A percentile compares a stretch with the other conserved stretches of the same genome.
phyloP scores from a whole-genome alignment of 37 sponge, comb jelly and placozoan species.

The Ephydatia muelleri region DNA sequence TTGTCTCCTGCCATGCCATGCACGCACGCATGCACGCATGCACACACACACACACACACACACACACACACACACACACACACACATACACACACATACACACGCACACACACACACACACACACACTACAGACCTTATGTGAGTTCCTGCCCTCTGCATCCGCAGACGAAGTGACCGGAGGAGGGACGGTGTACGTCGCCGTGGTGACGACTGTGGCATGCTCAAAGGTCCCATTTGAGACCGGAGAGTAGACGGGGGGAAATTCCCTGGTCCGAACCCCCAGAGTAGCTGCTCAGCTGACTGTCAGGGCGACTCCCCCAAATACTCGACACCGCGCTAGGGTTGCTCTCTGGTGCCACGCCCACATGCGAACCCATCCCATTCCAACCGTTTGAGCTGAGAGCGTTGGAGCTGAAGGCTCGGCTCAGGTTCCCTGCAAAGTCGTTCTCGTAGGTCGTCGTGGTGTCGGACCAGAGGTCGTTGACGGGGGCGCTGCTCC shows the following conservation, averaged over 20 bases:
- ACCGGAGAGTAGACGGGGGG: conserved; percentile 67
- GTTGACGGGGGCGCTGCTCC: conserved; percentile 62
- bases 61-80: too few relatives aligned
- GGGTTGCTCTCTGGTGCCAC: not conserved
- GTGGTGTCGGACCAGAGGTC: not conserved
- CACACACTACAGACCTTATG: too few relatives aligned
- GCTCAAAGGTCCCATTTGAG: conserved; percentile 4
- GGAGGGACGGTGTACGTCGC: too few relatives aligned
- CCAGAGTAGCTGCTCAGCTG: conserved; percentile 43
- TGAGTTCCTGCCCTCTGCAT: not conserved
- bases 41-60: too few relatives aligned
- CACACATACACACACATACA: too few relatives aligned
- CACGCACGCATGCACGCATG: too few relatives aligned
- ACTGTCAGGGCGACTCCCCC: conserved; percentile 49
- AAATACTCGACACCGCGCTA: not conserved
- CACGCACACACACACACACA: too few relatives aligned
- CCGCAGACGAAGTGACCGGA: not conserved
- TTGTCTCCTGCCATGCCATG: too few relatives aligned
- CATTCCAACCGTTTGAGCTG: not conserved
- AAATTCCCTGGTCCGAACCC: conserved; percentile 5
- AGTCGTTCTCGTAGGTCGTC: not conserved
- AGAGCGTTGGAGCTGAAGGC: not conserved
- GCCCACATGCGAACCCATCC: not conserved
- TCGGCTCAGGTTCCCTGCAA: not conserved
- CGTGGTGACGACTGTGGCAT: not conserved